phyloP scores from a whole-genome alignment of 1,140 invertebrate genomes.

The Pachypsylla venusta region DNA sequence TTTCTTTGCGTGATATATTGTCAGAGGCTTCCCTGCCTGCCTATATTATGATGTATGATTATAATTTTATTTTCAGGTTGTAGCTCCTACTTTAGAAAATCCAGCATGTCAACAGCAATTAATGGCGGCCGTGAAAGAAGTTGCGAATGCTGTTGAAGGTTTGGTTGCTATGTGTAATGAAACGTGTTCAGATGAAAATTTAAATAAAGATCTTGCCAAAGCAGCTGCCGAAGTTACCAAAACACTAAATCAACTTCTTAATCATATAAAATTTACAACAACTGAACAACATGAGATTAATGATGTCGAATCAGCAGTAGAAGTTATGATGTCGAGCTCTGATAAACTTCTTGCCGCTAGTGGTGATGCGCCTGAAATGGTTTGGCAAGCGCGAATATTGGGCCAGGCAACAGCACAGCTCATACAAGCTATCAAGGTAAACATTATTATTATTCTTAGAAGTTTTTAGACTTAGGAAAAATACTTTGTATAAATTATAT shows the following conservation, averaged over 20 bases:
- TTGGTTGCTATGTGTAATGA: constrained; percentile 75
- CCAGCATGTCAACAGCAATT: constrained; percentile 88
- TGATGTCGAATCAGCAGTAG: constrained; percentile 41
- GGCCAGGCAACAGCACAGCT: constrained; percentile 84
- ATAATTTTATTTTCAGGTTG: constrained; percentile 36
- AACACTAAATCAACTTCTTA: constrained; percentile 77
- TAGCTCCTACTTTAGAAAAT: constrained; percentile 68
- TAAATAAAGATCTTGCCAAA: constrained; percentile 58
- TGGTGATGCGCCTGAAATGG: constrained; percentile 84
- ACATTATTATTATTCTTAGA: too few relatives aligned
- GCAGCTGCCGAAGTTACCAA: constrained; percentile 81
- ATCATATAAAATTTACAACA: constrained; percentile 54
- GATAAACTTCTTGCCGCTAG: constrained; percentile 71
- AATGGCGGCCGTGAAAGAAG: constrained; percentile 80
- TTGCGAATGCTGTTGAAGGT: constrained; percentile 78
- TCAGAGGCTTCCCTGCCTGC: too few relatives aligned
- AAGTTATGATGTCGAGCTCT: constrained; percentile 78
- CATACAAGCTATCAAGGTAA: constrained; percentile 77
- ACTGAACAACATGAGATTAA: background rate
- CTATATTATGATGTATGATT: background rate
- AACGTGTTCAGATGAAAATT: constrained; percentile 42
- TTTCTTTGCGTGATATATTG: too few relatives aligned
- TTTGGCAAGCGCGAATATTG: constrained; percentile 78
- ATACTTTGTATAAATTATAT: too few relatives aligned
- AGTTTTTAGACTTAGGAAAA: too few relatives aligned